Evolutionary conservation across 2,797 vertebrate species (phyloP), one percentile per base, ranked within the genome.

Genomic region (Tragelaphus eurycerus): DNA sequence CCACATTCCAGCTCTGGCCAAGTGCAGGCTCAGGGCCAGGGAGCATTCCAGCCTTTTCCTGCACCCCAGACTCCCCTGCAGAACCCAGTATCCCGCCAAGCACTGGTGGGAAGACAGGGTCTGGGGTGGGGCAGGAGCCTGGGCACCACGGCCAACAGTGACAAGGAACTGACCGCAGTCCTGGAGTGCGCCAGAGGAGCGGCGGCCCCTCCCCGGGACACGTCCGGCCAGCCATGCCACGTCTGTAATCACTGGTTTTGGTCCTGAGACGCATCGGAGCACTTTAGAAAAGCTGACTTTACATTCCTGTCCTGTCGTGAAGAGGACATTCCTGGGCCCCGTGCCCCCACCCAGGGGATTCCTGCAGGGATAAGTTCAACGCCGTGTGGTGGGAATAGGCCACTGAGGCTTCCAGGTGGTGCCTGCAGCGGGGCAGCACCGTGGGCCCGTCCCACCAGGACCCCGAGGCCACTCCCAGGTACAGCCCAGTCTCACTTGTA

Each of bases 211-310:
- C 50, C 13, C 52, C 15, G 0, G 50, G 15, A 78, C 78, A 21
- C 3, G 0, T 29, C 74, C 8, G 10, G 64, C 89, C 59, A 0
- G 57, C 98, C 50, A 98, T 98, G 98, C 98, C 98, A 98, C 94
- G 94, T 98, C 97, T 94, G 71, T 96, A 89, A 93, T 92, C 97
- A 55, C 94, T 89, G 96, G 98, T 95, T 96, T 84, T 98, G 94
- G 83, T 98, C 97, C 97, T 78, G 96, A 98, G 76, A 55, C 64
- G 13, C 98, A 88, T 91, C 0, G 14, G 97, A 98, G 98, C 99
- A 98, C 99, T 98, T 99, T 98, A 99, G 98, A 43, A 84, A 98
- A 97, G 89, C 85, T 91, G 59, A 34, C 97, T 97, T 95, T 25
- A 54, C 48, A 5, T 93, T 89, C 97, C 83, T 2, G 62, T 97